These are phyloP conservation scores for Psilopsiagon aurifrons DNA, from an alignment of 2,113 vertebrate species.

Conservation along the genomic window DNA sequence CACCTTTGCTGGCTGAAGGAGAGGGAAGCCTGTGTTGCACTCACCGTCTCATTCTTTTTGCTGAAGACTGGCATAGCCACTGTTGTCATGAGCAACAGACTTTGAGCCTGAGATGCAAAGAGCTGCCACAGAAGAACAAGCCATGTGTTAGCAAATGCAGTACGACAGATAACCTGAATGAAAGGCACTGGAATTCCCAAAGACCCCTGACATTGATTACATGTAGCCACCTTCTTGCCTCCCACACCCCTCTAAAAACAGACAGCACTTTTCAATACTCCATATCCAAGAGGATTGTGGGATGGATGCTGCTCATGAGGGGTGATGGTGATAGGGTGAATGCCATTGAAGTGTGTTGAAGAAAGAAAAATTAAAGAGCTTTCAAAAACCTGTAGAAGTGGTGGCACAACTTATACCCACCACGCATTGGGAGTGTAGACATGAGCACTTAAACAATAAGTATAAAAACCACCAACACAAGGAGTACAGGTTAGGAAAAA, in stretches of 20 bases:
- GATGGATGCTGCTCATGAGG: background rate
- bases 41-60: slow-evolving; percentile 95
- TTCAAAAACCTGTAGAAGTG: background rate
- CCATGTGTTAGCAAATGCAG: background rate
- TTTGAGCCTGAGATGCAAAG: slow-evolving; percentile 87
- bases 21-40: background rate
- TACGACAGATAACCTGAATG: rapidly evolving
- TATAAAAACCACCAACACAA: background rate
- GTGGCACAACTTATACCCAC: background rate
- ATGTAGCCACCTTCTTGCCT: background rate
- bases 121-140: slow-evolving; percentile 74
- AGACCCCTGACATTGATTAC: background rate
- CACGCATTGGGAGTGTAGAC: background rate
- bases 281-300: background rate
- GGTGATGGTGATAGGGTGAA: background rate
- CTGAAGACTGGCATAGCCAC: slow-evolving; percentile 98
- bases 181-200: background rate
- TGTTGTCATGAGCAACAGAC: slow-evolving; percentile 89
- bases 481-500: background rate
- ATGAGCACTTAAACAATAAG: background rate
- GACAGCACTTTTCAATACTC: background rate
- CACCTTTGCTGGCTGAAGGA: background rate
- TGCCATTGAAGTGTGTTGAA: background rate
- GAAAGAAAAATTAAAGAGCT: background rate
- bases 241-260: background rate